These are phyloP conservation scores for Chaetorhynchus papuensis DNA, from an alignment of 2,113 vertebrate species.

Conservation along the genomic window DNA sequence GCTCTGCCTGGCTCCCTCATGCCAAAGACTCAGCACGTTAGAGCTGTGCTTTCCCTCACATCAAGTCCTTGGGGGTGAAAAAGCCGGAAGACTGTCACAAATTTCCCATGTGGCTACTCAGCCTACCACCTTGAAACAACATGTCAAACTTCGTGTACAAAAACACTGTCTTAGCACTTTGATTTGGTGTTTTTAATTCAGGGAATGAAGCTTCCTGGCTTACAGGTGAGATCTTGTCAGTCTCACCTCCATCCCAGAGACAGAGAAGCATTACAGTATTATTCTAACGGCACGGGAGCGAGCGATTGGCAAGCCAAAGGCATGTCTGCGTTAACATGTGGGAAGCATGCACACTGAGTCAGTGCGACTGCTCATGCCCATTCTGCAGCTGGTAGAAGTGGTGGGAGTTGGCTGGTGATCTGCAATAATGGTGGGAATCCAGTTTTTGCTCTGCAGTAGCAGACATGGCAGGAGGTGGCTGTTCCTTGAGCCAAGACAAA, in stretches of 20 bases:
- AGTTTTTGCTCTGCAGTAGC: slow-evolving; percentile 19
- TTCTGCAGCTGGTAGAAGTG: slow-evolving; percentile 1
- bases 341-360: neutral
- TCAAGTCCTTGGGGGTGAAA: neutral
- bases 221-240: neutral
- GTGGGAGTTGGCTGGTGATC: neutral
- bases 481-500: slow-evolving; percentile 55
- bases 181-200: neutral
- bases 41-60: neutral
- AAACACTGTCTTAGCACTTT: neutral
- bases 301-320: neutral
- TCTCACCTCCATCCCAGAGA: neutral
- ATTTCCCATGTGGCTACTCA: neutral
- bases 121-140: neutral
- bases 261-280: neutral
- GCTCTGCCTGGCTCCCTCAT: neutral
- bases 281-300: neutral
- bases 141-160: neutral
- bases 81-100: neutral
- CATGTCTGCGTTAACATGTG: neutral
- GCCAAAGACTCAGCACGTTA: slow-evolving; percentile 20
- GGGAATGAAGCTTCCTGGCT: neutral
- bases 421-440: neutral
- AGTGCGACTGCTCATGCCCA: neutral
- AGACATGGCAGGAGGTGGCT: slow-evolving; percentile 7